phyloP scores from a whole-genome alignment of 2,113 vertebrate species.

The Pelecanoides urinatrix region DNA sequence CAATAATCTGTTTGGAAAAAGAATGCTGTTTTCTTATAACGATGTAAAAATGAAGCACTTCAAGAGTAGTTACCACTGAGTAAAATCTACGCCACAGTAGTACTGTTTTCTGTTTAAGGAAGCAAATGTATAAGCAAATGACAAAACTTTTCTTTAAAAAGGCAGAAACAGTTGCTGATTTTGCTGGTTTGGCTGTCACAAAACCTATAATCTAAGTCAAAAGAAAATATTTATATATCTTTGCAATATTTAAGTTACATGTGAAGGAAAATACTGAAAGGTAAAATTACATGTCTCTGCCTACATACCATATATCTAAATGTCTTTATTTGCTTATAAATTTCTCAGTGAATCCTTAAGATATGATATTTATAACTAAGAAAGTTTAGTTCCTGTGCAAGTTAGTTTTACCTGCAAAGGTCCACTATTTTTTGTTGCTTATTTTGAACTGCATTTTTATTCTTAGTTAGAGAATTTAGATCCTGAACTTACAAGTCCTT shows the following conservation, averaged over 20 bases:
- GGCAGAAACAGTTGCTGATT: background rate
- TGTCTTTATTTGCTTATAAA: background rate
- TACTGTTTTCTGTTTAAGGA: background rate
- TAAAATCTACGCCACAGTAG: background rate
- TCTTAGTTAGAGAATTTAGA: background rate
- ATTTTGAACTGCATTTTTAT: background rate
- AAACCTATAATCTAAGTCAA: background rate
- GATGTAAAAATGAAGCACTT: background rate
- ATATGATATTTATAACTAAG: background rate
- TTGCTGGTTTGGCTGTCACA: background rate
- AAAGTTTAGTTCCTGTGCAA: background rate
- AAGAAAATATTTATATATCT: background rate
- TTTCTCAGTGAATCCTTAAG: background rate
- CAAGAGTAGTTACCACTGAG: background rate
- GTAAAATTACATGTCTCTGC: background rate
- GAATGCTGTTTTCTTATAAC: background rate
- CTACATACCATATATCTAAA: background rate
- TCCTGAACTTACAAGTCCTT: background rate
- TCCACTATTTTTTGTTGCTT: background rate
- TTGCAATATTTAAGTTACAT: background rate
- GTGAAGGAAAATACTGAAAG: background rate
- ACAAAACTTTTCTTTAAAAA: background rate
- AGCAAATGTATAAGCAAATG: background rate
- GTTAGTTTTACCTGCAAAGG: background rate
- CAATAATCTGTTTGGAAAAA: background rate